A percentile compares a stretch with the other conserved stretches of the same genome.
phyloP scores from a whole-genome alignment of 2,797 vertebrate species.

The Pantherophis vulpinus region DNA sequence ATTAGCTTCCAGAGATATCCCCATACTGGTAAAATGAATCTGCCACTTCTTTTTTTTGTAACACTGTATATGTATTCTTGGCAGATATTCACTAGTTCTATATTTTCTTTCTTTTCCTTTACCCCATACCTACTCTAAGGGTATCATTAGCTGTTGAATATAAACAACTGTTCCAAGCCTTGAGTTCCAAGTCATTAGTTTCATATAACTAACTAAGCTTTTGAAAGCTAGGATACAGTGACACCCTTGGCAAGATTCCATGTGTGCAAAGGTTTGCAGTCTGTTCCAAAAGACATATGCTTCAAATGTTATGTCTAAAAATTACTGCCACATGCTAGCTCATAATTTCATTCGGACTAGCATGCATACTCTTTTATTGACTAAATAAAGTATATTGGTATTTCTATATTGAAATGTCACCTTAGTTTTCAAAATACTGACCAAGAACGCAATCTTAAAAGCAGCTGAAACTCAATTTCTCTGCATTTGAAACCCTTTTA shows the following conservation, averaged over 20 bases:
- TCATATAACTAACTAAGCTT: neutral
- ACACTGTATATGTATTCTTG: neutral
- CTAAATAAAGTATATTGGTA: neutral
- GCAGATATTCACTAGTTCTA: neutral
- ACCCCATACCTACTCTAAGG: neutral
- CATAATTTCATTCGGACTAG: neutral
- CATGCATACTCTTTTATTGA: neutral
- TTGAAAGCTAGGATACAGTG: neutral
- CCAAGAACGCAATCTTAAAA: neutral
- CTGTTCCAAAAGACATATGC: neutral
- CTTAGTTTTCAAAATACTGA: neutral
- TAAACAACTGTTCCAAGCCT: neutral
- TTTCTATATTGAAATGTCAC: neutral
- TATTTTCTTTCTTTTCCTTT: neutral
- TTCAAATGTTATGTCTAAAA: constrained; percentile 3
- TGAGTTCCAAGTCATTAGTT: constrained; percentile 7
- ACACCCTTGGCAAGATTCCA: neutral
- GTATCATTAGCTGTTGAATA: neutral
- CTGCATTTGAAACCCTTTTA: neutral
- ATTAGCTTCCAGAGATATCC: neutral
- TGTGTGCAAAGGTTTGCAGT: neutral
- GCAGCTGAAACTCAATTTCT: neutral
- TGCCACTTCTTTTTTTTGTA: neutral
- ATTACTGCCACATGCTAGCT: neutral
- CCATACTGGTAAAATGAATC: neutral